phyloP scores from a whole-genome alignment of 2,888 invertebrate species.

The Lasioglossum morio region DNA sequence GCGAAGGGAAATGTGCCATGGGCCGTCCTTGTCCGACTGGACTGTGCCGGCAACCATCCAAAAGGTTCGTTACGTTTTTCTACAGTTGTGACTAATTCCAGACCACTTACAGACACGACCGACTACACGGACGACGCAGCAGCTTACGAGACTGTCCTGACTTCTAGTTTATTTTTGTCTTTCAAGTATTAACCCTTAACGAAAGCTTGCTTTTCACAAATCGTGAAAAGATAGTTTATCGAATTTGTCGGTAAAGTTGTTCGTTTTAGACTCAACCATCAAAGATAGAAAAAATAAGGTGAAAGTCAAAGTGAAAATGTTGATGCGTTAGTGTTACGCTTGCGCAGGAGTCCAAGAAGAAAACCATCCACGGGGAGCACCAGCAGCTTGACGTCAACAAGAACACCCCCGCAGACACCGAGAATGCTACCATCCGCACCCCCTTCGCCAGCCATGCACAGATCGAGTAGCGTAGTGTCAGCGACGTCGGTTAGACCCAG shows the following conservation, averaged over 20 bases:
- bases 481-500: conserved; percentile 87
- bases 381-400: conserved; percentile 83
- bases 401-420: conserved; percentile 84
- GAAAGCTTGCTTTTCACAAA: background rate
- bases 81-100: background rate
- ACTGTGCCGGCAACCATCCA: conserved; percentile 86
- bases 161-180: conserved; percentile 4
- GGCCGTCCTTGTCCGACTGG: conserved; percentile 95
- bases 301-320: background rate
- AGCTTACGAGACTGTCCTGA: background rate
- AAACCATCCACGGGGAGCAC: conserved; percentile 82
- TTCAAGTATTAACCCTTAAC: background rate
- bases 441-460: conserved; percentile 84
- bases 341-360: conserved; percentile 78
- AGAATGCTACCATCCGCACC: conserved; percentile 83
- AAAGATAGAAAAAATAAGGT: background rate
- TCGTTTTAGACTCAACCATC: no score
- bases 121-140: background rate
- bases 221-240: background rate
- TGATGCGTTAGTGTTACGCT: background rate
- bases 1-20: conserved; percentile 94
- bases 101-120: background rate
- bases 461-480: conserved; percentile 84
- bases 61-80: conserved; percentile 78
- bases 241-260: no score